Percentiles rank a stretch among this genome's conserved stretches.
Evolutionary conservation across 2,888 invertebrate species (phyloP).

Genomic region (Formica aserva): DNA sequence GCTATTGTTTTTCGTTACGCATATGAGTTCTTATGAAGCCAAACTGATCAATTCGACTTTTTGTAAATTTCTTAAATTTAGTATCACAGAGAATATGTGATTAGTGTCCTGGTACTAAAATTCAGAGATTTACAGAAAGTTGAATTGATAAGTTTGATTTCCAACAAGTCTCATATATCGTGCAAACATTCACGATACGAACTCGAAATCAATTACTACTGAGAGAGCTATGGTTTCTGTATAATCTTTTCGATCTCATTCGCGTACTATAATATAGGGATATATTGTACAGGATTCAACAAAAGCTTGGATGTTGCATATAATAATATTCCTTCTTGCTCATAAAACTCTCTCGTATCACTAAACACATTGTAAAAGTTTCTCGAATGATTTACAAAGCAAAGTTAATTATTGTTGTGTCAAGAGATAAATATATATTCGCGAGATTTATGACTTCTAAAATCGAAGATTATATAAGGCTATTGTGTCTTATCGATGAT

Average conservation of each 20-base stretch:
- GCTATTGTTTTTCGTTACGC: neutral
- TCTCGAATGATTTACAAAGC: neutral
- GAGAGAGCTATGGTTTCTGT: neutral
- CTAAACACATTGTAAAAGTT: neutral
- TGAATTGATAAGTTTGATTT: neutral
- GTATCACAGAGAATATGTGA: neutral
- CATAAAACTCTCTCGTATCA: neutral
- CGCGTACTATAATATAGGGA: neutral
- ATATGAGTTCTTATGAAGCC: neutral
- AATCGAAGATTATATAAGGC: neutral
- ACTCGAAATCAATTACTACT: neutral
- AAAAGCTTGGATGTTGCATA: neutral
- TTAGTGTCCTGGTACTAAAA: neutral
- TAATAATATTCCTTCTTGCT: neutral
- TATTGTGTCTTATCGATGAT: neutral
- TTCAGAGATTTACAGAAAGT: neutral
- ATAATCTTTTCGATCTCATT: neutral
- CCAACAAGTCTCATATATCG: neutral
- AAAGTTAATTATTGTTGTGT: neutral
- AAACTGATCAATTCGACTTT: neutral
- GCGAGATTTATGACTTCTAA: neutral
- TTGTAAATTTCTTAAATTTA: neutral
- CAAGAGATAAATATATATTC: neutral
- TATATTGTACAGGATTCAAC: neutral
- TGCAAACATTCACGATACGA: slow-evolving; percentile 14